A percentile compares a stretch with the other conserved stretches of the same genome.
These are phyloP conservation scores for Capreolus pygargus DNA, from an alignment of 2,113 vertebrate species.

Conservation along the genomic window DNA sequence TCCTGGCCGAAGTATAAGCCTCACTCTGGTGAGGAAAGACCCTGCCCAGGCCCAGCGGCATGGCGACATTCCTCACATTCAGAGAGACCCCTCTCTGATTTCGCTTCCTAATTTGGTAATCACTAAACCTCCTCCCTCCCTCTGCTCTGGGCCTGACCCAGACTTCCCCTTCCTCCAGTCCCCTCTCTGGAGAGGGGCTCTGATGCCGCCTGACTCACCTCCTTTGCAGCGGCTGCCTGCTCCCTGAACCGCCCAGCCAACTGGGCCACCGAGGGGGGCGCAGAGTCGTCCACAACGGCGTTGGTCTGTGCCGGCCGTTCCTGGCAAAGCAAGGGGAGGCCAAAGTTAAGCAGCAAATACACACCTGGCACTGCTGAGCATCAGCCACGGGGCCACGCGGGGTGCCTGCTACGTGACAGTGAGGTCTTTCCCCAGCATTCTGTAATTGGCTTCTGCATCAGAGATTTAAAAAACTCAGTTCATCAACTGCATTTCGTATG, in stretches of 20 bases:
- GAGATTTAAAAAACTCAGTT: not conserved
- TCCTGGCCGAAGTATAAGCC: not conserved
- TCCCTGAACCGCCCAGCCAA: slow-evolving; percentile 84
- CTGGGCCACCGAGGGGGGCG: slow-evolving; percentile 82
- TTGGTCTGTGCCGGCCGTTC: slow-evolving; percentile 75
- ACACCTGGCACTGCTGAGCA: fast-evolving
- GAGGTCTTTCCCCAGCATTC: not conserved
- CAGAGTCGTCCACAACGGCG: slow-evolving; percentile 73
- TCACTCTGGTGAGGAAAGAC: not conserved
- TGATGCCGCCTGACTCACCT: slow-evolving; percentile 74
- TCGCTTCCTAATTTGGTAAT: slow-evolving; percentile 58
- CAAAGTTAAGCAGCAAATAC: not conserved
- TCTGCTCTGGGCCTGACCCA: not conserved
- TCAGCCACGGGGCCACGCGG: fast-evolving
- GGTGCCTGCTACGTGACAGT: not conserved
- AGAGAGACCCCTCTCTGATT: slow-evolving; percentile 41
- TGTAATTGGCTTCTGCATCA: not conserved
- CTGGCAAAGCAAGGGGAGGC: slow-evolving; percentile 71
- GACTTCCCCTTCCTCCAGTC: not conserved
- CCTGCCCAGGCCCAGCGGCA: not conserved
- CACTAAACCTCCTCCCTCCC: not conserved
- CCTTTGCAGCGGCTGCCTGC: slow-evolving; percentile 78
- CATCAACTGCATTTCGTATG: not conserved
- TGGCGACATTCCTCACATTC: slow-evolving; percentile 35
- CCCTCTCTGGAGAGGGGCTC: not conserved